Percentiles rank a stretch among this genome's conserved stretches.
Evolutionary conservation across 1,140 invertebrate species (phyloP).

Genomic region (Ridgeia piscesae): DNA sequence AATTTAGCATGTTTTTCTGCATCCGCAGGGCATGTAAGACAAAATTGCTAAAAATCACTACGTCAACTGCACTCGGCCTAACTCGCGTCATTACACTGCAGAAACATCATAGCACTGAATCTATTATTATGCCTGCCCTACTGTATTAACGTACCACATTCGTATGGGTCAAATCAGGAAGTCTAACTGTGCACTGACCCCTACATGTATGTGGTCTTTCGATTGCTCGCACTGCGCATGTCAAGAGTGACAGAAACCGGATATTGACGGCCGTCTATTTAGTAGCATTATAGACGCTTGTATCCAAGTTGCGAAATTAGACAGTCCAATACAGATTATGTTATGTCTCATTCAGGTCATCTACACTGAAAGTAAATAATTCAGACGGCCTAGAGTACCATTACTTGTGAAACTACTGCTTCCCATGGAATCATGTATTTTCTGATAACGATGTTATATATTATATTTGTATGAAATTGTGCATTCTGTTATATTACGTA

Average conservation of each 20-base stretch:
- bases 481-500: neutral
- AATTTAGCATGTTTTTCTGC: neutral
- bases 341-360: neutral
- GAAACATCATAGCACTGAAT: no score
- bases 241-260: neutral
- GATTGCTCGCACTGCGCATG: neutral
- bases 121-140: no score
- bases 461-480: slow-evolving; percentile 2
- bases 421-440: neutral
- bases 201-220: no score
- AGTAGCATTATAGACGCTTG: neutral
- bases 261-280: neutral
- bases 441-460: neutral
- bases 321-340: neutral
- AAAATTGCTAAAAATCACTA: no score
- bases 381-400: neutral
- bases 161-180: no score
- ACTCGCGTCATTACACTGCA: no score
- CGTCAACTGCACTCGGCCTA: no score
- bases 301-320: neutral
- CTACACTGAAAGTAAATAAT: neutral
- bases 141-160: no score
- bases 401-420: neutral
- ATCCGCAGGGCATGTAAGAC: no score
- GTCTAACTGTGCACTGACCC: no score